Base-by-base conservation (phyloP, 2,113 vertebrate species). In the Gallinago jamesoni region DNA sequence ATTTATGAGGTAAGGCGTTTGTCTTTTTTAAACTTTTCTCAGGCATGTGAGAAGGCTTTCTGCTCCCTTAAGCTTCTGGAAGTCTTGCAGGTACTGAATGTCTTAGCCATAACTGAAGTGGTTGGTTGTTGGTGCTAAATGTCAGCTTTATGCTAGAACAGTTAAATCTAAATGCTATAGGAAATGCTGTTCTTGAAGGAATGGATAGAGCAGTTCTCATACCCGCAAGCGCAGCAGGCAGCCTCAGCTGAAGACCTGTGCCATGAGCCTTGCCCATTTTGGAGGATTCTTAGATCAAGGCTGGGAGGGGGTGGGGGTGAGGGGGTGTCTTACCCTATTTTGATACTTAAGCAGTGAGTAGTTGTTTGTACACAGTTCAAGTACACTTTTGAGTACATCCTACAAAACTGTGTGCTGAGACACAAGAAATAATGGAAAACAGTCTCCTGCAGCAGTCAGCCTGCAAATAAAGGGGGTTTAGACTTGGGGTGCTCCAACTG, bases 1-100 rank as follows among this genome's bases (percentile, higher is more conserved):
- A 99, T 99, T 95, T 99, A 99, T 93, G 99, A 99, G 99, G 99
- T 99, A 98, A 98, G 97, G 56, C 52, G 27, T 20, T 67, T 47
- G 52, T 60, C 31, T 25, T n/a, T 76, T 50, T 78, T 18, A 23
- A 83, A 24, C 83, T 90, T 77, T 91, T 24, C 21, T 41, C 19
- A 47, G 33, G 12, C 59, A 28, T 57, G 24, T 39, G 35, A 45
- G 22, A 33, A 56, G 16, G 37, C 39, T 84, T 94, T 72, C 62
- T 88, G 37, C n/a, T 14, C 84, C 33, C 23, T 74, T 59, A 82
- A 77, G 57, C 19, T 79, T 84, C n/a, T 56, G 24, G 41, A 86
- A 90, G 25, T 69, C 39, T 24, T 60, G 45, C 72, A 50, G 22
- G 35, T 75, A 84, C 48, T 84, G 56, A 74, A 67, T 48, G 50